Base-by-base conservation (phyloP, 1,140 invertebrate species). In the Drosophila santomea region DNA sequence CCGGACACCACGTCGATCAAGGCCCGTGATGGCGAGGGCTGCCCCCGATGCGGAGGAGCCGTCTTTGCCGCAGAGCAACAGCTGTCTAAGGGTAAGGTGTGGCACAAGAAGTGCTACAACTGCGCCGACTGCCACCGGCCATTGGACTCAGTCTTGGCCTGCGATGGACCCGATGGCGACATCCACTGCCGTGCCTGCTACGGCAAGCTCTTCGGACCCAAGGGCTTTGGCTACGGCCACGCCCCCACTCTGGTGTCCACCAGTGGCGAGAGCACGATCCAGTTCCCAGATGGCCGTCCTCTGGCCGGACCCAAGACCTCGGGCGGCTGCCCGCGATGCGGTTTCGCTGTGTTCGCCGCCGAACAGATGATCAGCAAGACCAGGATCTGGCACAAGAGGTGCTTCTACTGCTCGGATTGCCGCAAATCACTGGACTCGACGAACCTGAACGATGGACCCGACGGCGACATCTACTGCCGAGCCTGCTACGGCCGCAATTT, bases 41-140 rank as follows among this genome's bases (percentile, higher is more conserved):
- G 97, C 92, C 97, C 97, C 2, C 94, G 97, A 61, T 98, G 97
- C 92, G 97, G 97, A 54, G 97, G 97, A 67, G 96, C 96, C 93
- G 98, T 98, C 10, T 98, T 98, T 91, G 97, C 97, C 45, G 98
- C 98, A 75, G 98, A 98, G 93, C 97, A 98, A 93, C 97, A 98
- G 93, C 94, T 98, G 43, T 97, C 97, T 80, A 98, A 98, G 92
- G 97, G 97, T 93, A 97, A 96, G 73, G 97, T 98, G 95, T 98
- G 97, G 97, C 98, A 98, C 93, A 98, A 97, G 93, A 96, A 96
- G 90, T 98, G 97, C 93, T 98, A 98, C 94, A 97, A 96, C 93
- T 98, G 97, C 90, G 94, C 95, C 57, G 96, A 97, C 91, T 99
- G 98, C 92, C 97, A 98, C 90, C 96, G 98, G 75, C 97, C 98